A percentile compares a stretch with the other conserved stretches of the same genome.
phyloP scores from a whole-genome alignment of 2,888 invertebrate species.

The Vanessa cardui region DNA sequence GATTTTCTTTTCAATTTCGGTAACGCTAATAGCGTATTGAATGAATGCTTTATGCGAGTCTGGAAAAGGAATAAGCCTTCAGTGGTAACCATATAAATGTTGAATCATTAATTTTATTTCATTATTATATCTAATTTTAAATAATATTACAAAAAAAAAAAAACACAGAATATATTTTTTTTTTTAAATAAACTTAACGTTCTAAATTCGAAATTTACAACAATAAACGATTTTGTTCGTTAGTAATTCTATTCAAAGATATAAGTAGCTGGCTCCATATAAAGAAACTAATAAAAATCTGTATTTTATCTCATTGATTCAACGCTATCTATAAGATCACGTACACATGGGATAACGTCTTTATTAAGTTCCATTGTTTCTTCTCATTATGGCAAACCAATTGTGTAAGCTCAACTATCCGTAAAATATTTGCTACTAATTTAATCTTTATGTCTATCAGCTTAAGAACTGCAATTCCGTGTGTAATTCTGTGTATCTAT shows the following conservation, averaged over 20 bases:
- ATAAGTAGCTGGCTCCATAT: not conserved
- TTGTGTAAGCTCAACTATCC: constrained; percentile 50
- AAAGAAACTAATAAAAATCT: constrained; percentile 21
- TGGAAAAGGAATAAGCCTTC: constrained; percentile 1
- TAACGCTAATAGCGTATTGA: constrained; percentile 12
- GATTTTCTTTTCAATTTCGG: constrained; percentile 29
- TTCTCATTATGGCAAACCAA: constrained; percentile 77
- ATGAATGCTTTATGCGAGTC: constrained; percentile 10
- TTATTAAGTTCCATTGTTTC: constrained; percentile 77
- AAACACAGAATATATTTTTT: too few relatives aligned
- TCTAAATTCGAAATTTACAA: too few relatives aligned
- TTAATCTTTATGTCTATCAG: constrained; percentile 22
- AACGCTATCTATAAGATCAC: constrained; percentile 28
- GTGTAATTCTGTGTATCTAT: constrained; percentile 5
- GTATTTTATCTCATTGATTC: constrained; percentile 21
- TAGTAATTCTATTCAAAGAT: not conserved
- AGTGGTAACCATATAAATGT: not conserved
- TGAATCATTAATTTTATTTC: not conserved
- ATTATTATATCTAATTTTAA: too few relatives aligned
- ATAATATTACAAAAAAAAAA: too few relatives aligned
- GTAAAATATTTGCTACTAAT: constrained; percentile 19
- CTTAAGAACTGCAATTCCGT: constrained; percentile 21
- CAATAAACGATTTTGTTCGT: not conserved
- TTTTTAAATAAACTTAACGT: too few relatives aligned
- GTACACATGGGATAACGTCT: constrained; percentile 62